Base-by-base conservation (phyloP, 2,888 invertebrate species). In the Prostheceraeus crozeri region DNA sequence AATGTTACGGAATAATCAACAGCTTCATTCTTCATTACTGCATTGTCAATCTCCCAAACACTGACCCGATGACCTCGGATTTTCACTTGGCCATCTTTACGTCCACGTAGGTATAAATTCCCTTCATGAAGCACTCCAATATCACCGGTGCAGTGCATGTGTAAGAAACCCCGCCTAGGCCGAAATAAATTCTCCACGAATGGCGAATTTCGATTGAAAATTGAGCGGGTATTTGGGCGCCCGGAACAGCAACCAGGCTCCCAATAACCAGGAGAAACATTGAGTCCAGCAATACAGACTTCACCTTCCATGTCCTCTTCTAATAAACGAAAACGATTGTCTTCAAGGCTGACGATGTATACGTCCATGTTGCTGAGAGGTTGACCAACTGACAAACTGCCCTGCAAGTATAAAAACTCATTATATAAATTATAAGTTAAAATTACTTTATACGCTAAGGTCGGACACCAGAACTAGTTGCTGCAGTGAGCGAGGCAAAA, bases 361-460 rank as follows among this genome's bases (percentile, higher is more conserved):
- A 57, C 19, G 10, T 53, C 27, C n/a, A 28, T 57, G 28, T 57
- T 57, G 36, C 27, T 46, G 3, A 57, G 27, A 2, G 57, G 57
- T 16, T 19, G 3, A 4, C 57, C 57, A 53, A 57, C 57, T 36
- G 36, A 36, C 6, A 57, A 28, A 57, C n/a, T n/a, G n/a, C n/a
- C n/a, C n/a, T n/a, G n/a, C n/a, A n/a, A n/a, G n/a, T n/a, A n/a
- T n/a, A n/a, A n/a, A n/a, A n/a, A n/a, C n/a, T n/a, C n/a, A n/a
- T n/a, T n/a, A n/a, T n/a, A n/a, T n/a, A n/a, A n/a, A n/a, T n/a
- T n/a, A n/a, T n/a, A n/a, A n/a, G n/a, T n/a, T n/a, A n/a, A n/a
- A n/a, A n/a, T n/a, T n/a, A n/a, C n/a, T n/a, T n/a, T n/a, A n/a
- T n/a, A n/a, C n/a, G n/a, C n/a, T n/a, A n/a, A n/a, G n/a, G n/a